These are phyloP conservation scores for Sarcophaga peregrina DNA, from an alignment of 1,140 invertebrate genomes.

Conservation along the genomic window DNA sequence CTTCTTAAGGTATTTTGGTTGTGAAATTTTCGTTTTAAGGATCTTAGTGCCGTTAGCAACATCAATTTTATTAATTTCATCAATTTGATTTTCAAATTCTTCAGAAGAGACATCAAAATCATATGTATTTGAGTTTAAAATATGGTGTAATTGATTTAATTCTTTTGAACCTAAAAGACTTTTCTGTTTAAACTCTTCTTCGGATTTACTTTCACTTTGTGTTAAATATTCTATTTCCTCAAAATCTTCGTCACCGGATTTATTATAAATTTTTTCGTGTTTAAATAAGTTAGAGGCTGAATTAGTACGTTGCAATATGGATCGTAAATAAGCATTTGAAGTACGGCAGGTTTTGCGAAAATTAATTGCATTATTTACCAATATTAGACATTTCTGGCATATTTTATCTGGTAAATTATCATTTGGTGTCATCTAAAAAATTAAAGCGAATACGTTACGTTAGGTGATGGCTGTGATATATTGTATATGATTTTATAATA, in stretches of 20 bases:
- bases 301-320: neutral
- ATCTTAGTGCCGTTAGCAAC: neutral
- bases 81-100: too few species aligned
- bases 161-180: too few species aligned
- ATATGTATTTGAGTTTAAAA: too few species aligned
- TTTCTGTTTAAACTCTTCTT: too few species aligned
- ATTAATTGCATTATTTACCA: neutral
- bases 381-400: neutral
- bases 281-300: neutral
- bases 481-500: neutral
- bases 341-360: neutral
- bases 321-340: neutral
- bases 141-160: too few species aligned
- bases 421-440: neutral
- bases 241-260: neutral
- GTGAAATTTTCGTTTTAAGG: neutral
- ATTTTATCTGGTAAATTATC: neutral
- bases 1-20: slow-evolving; percentile 9
- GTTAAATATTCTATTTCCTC: neutral
- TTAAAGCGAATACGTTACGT: neutral
- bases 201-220: too few species aligned
- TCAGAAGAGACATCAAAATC: too few species aligned
- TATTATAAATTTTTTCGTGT: neutral
- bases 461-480: neutral
- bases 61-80: neutral